Evolutionary conservation across 2,113 vertebrate species (phyloP), one percentile per base, ranked within the genome.

Genomic region (Drymodes brunneopygia): DNA sequence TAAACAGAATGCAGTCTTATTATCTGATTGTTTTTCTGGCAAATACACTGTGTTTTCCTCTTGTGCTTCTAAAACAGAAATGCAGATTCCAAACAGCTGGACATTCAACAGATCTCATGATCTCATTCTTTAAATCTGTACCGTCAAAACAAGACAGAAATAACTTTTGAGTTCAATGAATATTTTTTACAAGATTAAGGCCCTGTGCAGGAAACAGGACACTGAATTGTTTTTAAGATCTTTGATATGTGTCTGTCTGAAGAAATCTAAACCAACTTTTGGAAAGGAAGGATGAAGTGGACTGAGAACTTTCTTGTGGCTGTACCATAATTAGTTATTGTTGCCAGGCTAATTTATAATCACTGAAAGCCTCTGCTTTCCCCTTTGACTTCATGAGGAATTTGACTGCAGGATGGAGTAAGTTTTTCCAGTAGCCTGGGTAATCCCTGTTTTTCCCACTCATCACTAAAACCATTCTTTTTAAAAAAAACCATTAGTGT

Each of bases 61-160:
- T 85, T 47, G 38, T 18, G 8, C 70, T 85, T 90, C 71, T 83
- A 88, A 61, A 93, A 93, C 72, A 90, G 92, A 92, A 47, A 90
- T 77, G 40, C 20, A 81, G 72, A 90, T 94, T 89, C 85, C 80
- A 57, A 93, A 90, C 67, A 91, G 85, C 87, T 94, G 90, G 87
- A 72, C 62, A 86, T 87, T 61, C 74, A 81, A 24, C 67, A 92
- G 74, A 90, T 38, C 38, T 38, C 95, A 66, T 96, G 56, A 97
- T 77, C 90, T 96, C 93, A 96, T 85, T 88, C 87, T 70, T 91
- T 51, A 86, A 92, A 86, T 95, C 90, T 74, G 87, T 73, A 86
- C 56, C 15, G 0, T 81, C 85, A 95, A 96, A 96, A 95, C 88
- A 95, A 93, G 93, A 86, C 80, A 95, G 90, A 96, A 91, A 93